Evolutionary conservation across 2,797 vertebrate genomes (phyloP).

Genomic region (Characodon lateralis): DNA sequence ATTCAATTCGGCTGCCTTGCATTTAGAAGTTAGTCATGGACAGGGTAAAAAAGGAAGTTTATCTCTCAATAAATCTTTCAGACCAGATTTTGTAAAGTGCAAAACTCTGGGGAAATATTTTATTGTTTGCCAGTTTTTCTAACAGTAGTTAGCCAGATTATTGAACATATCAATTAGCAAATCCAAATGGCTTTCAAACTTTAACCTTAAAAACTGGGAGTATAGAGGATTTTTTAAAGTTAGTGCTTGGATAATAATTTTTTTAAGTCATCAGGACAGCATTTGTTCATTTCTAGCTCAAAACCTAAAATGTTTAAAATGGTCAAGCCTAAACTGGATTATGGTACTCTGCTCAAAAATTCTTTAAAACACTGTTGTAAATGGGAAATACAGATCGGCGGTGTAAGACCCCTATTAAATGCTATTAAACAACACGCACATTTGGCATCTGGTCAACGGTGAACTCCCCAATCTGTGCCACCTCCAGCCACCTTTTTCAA

Average conservation of each 20-base stretch:
- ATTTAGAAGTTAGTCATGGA: too few species aligned
- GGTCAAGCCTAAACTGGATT: not conserved
- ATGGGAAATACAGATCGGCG: not conserved
- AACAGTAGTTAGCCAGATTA: not conserved
- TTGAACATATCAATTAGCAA: not conserved
- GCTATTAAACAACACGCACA: not conserved
- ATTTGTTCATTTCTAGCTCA: not conserved
- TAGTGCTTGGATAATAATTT: not conserved
- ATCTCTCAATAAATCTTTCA: not conserved
- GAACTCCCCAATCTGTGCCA: not conserved
- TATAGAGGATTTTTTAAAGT: not conserved
- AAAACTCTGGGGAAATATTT: not conserved
- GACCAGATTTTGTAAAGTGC: not conserved
- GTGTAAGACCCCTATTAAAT: not conserved
- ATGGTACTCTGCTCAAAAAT: not conserved
- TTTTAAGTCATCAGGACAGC: not conserved
- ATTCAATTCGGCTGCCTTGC: not conserved
- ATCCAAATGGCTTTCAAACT: not conserved
- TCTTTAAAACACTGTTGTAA: not conserved
- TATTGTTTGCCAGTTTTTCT: not conserved
- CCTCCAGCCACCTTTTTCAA: not conserved
- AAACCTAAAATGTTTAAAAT: not conserved
- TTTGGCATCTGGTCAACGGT: not conserved
- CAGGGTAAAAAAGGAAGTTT: too few species aligned
- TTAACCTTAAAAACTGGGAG: not conserved